Evolutionary conservation across 2,113 vertebrate species (phyloP).

Genomic region (Glaucidium brasilianum): DNA sequence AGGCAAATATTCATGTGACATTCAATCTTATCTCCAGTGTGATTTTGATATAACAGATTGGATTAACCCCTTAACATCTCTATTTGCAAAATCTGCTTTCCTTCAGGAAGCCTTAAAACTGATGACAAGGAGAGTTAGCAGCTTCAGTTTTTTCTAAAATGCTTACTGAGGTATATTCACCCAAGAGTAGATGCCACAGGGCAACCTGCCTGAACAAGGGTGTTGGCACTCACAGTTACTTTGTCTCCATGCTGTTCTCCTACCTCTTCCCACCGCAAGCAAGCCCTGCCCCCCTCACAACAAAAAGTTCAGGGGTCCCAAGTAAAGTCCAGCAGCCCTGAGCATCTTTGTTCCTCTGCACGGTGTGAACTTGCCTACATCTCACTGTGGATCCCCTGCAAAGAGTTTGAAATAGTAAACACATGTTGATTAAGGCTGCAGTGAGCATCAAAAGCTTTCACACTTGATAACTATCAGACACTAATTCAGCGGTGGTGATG

Average conservation of each 20-base stretch:
- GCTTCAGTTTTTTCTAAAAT: background rate
- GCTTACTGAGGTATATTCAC: background rate
- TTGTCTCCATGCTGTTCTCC: background rate
- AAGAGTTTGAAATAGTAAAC: background rate
- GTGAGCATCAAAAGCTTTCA: background rate
- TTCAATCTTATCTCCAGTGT: background rate
- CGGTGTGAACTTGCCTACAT: background rate
- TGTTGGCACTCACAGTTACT: background rate
- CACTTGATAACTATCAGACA: background rate
- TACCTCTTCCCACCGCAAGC: background rate
- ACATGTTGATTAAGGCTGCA: background rate
- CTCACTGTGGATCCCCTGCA: background rate
- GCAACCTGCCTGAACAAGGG: background rate
- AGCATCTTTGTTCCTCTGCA: background rate
- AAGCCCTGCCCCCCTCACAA: background rate
- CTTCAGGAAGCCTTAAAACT: background rate
- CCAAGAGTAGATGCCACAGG: background rate
- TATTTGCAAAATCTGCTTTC: background rate
- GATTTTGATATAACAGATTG: conserved; percentile 4
- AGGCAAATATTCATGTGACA: background rate
- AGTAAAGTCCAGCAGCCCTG: background rate
- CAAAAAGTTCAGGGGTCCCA: background rate
- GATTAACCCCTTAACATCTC: background rate
- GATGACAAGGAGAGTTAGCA: background rate
- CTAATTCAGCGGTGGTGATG: background rate